A percentile compares a stretch with the other conserved stretches of the same genome.
Evolutionary conservation across 2,113 vertebrate genomes (phyloP).

Genomic region (Miniopterus natalensis): DNA sequence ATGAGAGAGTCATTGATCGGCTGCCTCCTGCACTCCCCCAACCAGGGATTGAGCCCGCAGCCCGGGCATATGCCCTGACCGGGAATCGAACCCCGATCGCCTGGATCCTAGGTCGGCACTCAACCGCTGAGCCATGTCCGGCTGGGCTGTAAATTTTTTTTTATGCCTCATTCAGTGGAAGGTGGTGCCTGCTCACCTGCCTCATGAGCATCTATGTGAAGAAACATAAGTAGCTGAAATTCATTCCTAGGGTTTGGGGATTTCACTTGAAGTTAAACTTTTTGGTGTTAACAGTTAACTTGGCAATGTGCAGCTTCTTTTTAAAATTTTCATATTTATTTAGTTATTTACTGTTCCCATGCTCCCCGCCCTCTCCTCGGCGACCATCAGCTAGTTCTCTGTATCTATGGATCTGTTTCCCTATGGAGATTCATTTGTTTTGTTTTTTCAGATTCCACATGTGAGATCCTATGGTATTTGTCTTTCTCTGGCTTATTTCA

Average conservation of each 20-base stretch:
- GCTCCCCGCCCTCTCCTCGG: neutral
- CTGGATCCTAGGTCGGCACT: too few species aligned
- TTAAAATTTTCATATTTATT: neutral
- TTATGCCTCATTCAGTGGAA: slow-evolving; percentile 48
- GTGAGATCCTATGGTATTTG: neutral
- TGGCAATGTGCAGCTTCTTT: neutral
- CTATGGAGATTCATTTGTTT: too few species aligned
- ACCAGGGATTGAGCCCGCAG: too few species aligned
- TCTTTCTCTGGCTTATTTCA: neutral
- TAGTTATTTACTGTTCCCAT: neutral
- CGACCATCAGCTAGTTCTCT: neutral
- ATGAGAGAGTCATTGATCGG: too few species aligned
- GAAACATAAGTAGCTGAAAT: slow-evolving; percentile 15
- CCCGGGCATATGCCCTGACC: too few species aligned
- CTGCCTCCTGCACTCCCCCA: too few species aligned
- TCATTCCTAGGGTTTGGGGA: neutral
- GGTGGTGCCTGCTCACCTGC: neutral
- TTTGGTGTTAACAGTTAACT: neutral
- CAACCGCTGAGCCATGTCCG: too few species aligned
- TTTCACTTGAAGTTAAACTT: neutral
- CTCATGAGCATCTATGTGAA: neutral
- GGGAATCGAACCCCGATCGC: too few species aligned
- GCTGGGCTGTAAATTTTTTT: neutral
- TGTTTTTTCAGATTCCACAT: neutral
- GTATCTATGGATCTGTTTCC: neutral